phyloP scores from a whole-genome alignment of 2,888 invertebrate genomes.

The Melanotus villosus region DNA sequence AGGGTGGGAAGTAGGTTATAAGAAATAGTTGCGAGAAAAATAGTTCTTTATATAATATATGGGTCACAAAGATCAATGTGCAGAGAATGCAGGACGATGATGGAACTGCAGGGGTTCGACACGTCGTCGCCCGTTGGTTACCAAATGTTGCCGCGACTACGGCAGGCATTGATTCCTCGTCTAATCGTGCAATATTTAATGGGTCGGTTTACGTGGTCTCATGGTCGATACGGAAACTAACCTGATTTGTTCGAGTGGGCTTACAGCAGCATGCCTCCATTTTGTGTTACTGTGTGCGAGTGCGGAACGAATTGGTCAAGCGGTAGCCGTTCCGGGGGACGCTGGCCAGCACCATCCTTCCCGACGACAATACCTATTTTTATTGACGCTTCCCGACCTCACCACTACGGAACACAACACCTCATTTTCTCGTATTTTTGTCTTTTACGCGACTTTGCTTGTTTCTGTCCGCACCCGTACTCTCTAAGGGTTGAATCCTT shows the following conservation, averaged over 20 bases:
- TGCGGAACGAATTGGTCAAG: constrained; percentile 57
- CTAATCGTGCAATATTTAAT: constrained; percentile 20
- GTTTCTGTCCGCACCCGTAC: constrained; percentile 64
- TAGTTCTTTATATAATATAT: constrained; percentile 49
- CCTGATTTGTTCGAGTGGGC: constrained; percentile 66
- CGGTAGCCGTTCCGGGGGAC: constrained; percentile 55
- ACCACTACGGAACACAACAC: constrained; percentile 57
- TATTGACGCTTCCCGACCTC: constrained; percentile 40
- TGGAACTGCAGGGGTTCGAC: constrained; percentile 32
- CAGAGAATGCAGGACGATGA: constrained; percentile 39
- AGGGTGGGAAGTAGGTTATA: background rate
- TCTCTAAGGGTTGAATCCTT: constrained; percentile 59
- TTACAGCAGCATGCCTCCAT: constrained; percentile 64
- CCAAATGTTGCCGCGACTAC: background rate
- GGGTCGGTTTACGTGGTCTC: constrained; percentile 33
- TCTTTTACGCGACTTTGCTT: constrained; percentile 56
- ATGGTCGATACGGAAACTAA: constrained; percentile 56
- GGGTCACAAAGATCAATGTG: constrained; percentile 60
- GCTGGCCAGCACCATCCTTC: constrained; percentile 55
- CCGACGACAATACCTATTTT: constrained; percentile 45
- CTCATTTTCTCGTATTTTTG: constrained; percentile 58
- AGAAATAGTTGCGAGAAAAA: background rate
- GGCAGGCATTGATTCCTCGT: constrained; percentile 17
- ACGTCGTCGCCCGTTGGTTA: constrained; percentile 14
- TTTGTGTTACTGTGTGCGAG: constrained; percentile 59